phyloP scores from a whole-genome alignment of 2,797 vertebrate genomes.

The Tokudaia tokunoshimensis region DNA sequence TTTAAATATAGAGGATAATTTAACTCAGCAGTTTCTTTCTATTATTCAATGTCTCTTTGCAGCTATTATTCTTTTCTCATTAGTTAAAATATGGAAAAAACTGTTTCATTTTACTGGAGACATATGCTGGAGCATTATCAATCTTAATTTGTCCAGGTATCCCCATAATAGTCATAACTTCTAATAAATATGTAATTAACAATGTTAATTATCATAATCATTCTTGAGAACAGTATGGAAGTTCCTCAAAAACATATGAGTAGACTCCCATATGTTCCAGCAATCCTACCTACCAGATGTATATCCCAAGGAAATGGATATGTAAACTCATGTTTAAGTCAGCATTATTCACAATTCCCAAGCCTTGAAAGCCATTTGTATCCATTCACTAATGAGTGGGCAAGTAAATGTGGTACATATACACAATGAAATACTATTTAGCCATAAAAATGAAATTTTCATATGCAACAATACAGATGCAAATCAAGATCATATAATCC shows the following conservation, averaged over 20 bases:
- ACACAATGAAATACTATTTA: too few species aligned
- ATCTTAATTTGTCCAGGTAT: too few species aligned
- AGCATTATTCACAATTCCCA: not conserved
- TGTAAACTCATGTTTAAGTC: not conserved
- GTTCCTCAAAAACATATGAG: not conserved
- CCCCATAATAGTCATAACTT: too few species aligned
- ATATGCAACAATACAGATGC: not conserved
- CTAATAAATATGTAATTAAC: too few species aligned
- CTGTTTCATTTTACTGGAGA: too few species aligned
- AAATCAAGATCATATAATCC: not conserved
- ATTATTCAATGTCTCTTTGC: too few species aligned
- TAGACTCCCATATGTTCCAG: not conserved
- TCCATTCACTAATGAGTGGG: too few species aligned
- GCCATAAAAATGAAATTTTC: not conserved
- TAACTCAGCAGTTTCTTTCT: too few species aligned
- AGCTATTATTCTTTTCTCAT: too few species aligned
- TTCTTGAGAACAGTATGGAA: not conserved
- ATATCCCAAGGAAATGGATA: not conserved
- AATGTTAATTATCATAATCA: not conserved
- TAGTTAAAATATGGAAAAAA: too few species aligned
- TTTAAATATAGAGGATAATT: too few species aligned
- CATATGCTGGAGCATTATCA: too few species aligned
- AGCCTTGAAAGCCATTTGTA: not conserved
- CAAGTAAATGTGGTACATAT: not conserved
- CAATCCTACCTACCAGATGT: not conserved